Conservation (phyloP, 2,113 vertebrate species). For the Hippoglossus stenolepis region DNA sequence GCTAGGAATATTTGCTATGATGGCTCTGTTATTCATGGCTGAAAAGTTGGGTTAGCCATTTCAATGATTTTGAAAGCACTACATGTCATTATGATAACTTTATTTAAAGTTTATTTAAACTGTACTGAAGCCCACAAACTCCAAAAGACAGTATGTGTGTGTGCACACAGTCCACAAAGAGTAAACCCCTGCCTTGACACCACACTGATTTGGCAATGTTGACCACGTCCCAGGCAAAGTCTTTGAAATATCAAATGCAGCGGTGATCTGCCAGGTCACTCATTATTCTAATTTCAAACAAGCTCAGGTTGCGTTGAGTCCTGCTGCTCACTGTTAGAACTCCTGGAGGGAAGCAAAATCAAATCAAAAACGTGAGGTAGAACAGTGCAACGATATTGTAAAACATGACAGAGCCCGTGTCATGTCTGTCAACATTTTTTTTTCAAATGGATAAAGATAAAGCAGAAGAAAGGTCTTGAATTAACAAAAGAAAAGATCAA, state of each 20-base stretch:
- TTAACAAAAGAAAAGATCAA: no score
- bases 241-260: slow-evolving; percentile 18
- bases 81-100: no score
- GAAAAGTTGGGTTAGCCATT: no score
- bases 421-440: not conserved
- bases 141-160: no score
- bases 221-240: not conserved
- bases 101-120: no score
- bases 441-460: not conserved
- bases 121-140: no score
- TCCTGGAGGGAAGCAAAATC: slow-evolving; percentile 1
- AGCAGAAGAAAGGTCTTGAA: not conserved
- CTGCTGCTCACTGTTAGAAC: slow-evolving; percentile 13
- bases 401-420: not conserved
- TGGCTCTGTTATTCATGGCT: no score
- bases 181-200: no score
- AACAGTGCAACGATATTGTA: not conserved
- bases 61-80: no score
- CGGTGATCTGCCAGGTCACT: not conserved
- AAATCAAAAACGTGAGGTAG: slow-evolving; percentile 18
- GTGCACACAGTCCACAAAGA: no score
- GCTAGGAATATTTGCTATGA: no score
- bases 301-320: slow-evolving; percentile 1
- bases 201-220: no score
- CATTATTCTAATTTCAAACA: slow-evolving; percentile 7